Conservation (phyloP, 1,140 invertebrate species). For the Colletes latitarsis region DNA sequence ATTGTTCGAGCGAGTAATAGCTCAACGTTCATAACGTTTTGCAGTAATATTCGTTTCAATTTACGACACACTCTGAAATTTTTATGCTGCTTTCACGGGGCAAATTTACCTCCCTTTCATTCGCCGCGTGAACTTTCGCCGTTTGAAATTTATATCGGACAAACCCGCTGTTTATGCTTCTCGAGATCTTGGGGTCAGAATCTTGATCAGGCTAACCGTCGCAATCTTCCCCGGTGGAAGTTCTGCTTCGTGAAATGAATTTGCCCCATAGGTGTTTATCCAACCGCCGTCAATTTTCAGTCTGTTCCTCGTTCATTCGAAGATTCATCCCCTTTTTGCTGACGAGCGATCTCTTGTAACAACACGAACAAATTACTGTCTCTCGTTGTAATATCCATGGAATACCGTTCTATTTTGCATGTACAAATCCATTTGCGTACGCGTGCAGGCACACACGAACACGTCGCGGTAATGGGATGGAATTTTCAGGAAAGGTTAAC, state of each 20-base stretch:
- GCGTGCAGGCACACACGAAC: neutral
- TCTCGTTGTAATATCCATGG: neutral
- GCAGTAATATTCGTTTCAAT: conserved; percentile 22
- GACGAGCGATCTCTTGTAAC: neutral
- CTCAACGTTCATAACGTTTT: neutral
- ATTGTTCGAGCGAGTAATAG: neutral
- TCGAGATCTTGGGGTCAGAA: neutral
- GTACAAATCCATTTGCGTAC: neutral
- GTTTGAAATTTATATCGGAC: conserved; percentile 2
- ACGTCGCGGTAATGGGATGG: conserved; percentile 4
- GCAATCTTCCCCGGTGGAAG: neutral
- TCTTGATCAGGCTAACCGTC: neutral
- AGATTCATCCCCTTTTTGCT: neutral
- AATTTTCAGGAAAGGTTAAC: conserved; percentile 28
- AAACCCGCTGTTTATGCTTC: neutral
- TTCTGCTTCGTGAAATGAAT: neutral
- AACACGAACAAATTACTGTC: neutral
- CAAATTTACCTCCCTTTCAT: neutral
- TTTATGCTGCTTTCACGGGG: neutral
- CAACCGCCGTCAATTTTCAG: neutral
- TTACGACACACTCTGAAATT: neutral
- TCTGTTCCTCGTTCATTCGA: neutral
- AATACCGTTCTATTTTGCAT: neutral
- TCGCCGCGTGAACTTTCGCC: neutral
- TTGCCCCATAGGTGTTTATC: neutral